Percentiles rank a stretch among this genome's conserved stretches.
Evolutionary conservation across 2,113 vertebrate species (phyloP).

Genomic region (Indicator maculatus): DNA sequence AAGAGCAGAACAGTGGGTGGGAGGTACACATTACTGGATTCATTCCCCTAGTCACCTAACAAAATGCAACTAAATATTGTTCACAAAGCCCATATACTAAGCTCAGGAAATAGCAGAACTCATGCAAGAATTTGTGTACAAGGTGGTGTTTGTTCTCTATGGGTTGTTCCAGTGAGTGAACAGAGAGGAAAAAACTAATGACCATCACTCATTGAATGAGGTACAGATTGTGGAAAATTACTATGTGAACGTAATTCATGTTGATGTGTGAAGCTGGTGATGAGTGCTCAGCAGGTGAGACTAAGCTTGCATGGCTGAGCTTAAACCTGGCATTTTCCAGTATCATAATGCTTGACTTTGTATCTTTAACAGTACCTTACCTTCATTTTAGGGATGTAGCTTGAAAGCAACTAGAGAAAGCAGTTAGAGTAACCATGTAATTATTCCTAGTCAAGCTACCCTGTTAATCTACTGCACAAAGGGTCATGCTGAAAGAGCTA

Average conservation of each 20-base stretch:
- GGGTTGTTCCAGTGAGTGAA: not conserved
- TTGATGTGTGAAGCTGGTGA: not conserved
- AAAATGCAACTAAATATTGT: not conserved
- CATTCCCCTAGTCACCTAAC: not conserved
- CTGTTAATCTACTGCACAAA: not conserved
- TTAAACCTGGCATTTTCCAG: not conserved
- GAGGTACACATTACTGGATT: not conserved
- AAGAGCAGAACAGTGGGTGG: not conserved
- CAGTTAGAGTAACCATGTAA: not conserved
- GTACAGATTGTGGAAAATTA: not conserved
- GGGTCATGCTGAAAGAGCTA: not conserved
- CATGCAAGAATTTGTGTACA: rapidly evolving
- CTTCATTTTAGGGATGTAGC: not conserved
- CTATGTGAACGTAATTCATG: not conserved
- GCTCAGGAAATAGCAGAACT: not conserved
- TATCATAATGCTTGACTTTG: not conserved
- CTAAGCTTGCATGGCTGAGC: not conserved
- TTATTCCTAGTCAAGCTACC: not conserved
- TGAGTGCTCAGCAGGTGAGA: not conserved
- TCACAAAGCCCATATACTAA: not conserved
- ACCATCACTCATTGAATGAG: not conserved
- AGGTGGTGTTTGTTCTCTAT: not conserved
- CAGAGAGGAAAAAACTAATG: not conserved
- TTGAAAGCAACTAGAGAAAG: not conserved
- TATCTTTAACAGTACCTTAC: not conserved